Percentiles rank a stretch among this genome's conserved stretches.
Evolutionary conservation across 2,888 invertebrate genomes (phyloP).

Genomic region (Acronicta leporina): DNA sequence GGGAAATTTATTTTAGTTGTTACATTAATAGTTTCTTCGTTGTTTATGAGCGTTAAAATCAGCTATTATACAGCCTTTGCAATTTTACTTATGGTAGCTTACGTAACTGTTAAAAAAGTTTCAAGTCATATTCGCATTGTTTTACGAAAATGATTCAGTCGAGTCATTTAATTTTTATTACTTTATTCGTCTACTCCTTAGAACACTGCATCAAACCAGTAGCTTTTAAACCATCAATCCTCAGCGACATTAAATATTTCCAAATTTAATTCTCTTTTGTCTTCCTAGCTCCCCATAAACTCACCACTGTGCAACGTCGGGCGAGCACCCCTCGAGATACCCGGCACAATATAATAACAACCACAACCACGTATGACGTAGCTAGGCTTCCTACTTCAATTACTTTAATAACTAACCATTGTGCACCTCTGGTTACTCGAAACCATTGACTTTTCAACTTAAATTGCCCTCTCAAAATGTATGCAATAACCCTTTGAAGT

Average conservation of each 20-base stretch:
- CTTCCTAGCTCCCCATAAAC: constrained; percentile 40
- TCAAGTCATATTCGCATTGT: no score
- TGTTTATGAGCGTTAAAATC: constrained; percentile 9
- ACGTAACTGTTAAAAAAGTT: no score
- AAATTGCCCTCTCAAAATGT: constrained; percentile 48
- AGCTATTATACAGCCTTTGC: neutral
- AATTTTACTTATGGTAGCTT: constrained; percentile 2
- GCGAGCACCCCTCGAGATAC: constrained; percentile 39
- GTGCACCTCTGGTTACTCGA: constrained; percentile 50
- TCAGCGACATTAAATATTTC: constrained; percentile 31
- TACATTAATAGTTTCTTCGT: constrained; percentile 19
- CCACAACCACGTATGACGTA: constrained; percentile 50
- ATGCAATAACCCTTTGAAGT: constrained; percentile 26
- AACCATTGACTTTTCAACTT: constrained; percentile 55
- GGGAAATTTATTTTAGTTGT: constrained; percentile 13
- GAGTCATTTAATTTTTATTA: no score
- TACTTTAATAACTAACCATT: constrained; percentile 77
- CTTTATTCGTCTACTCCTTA: no score
- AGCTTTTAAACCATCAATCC: constrained; percentile 24
- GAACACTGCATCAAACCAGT: no score
- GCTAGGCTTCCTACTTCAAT: constrained; percentile 75
- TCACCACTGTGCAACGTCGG: constrained; percentile 16
- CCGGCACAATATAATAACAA: constrained; percentile 57
- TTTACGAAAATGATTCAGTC: no score
- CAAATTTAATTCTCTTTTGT: constrained; percentile 40